These are phyloP conservation scores for Tetrax tetrax DNA, from an alignment of 2,113 vertebrate genomes.

Conservation along the genomic window DNA sequence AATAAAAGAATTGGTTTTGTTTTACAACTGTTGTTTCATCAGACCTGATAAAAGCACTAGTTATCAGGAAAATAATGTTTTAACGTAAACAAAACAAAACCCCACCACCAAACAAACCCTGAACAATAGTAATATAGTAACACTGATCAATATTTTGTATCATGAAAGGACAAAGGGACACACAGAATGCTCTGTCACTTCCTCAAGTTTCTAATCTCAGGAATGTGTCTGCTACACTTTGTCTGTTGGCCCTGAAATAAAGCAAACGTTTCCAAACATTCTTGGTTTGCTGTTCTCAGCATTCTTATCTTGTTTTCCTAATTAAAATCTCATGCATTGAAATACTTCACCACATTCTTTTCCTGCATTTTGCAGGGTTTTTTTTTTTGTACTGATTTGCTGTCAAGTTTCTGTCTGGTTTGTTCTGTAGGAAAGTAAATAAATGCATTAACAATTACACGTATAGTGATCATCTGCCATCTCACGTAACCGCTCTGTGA, in stretches of 20 bases:
- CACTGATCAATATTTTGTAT: not conserved
- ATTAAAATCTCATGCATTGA: not conserved
- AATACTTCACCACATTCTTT: not conserved
- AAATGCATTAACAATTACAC: not conserved
- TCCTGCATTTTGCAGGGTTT: not conserved
- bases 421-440: not conserved
- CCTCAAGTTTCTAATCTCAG: not conserved
- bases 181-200: not conserved
- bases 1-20: not conserved
- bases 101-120: not conserved
- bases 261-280: not conserved
- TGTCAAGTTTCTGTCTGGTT: not conserved
- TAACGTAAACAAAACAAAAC: not conserved
- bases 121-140: not conserved
- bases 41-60: not conserved
- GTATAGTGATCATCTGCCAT: not conserved
- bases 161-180: not conserved
- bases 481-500: not conserved
- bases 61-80: not conserved
- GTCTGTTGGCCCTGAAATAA: not conserved
- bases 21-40: not conserved
- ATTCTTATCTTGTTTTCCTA: not conserved
- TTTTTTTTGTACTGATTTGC: not conserved
- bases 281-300: not conserved
- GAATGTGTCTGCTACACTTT: not conserved